phyloP scores from a whole-genome alignment of 1,140 invertebrate species.

The Drosophila watanabei region DNA sequence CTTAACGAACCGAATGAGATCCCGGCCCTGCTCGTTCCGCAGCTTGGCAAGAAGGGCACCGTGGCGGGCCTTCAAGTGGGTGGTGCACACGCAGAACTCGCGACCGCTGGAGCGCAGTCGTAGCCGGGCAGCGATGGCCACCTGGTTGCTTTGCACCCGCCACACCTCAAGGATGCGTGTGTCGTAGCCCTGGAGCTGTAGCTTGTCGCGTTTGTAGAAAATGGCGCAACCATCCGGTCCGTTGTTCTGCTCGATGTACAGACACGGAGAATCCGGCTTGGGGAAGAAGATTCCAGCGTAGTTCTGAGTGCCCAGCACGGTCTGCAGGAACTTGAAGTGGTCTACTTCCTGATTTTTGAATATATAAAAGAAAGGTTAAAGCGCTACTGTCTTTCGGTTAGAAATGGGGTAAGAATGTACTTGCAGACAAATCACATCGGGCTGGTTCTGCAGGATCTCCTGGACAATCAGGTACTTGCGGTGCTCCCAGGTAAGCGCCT shows the following conservation, averaged over 20 bases:
- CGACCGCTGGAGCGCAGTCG: constrained; percentile 87
- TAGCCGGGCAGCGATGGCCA: constrained; percentile 88
- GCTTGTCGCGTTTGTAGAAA: constrained; percentile 89
- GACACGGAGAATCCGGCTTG: constrained; percentile 93
- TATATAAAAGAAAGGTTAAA: constrained; percentile 42
- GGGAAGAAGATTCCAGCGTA: constrained; percentile 91
- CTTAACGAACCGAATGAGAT: constrained; percentile 89
- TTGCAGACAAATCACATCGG: constrained; percentile 92
- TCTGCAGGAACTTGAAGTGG: constrained; percentile 90
- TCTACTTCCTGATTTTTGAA: constrained; percentile 89
- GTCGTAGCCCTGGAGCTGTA: constrained; percentile 88
- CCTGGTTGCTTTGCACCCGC: constrained; percentile 91
- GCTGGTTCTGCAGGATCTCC: constrained; percentile 90
- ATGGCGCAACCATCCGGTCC: constrained; percentile 94
- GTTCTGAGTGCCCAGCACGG: constrained; percentile 88
- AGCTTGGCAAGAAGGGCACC: constrained; percentile 89
- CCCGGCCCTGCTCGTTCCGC: constrained; percentile 91
- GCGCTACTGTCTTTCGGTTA: constrained; percentile 37
- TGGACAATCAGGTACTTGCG: constrained; percentile 90
- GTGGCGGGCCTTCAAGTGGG: constrained; percentile 92
- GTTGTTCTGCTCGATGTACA: constrained; percentile 90
- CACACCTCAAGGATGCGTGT: constrained; percentile 90
- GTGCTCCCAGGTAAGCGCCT: constrained; percentile 90
- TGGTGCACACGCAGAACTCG: constrained; percentile 90
- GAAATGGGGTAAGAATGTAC: constrained; percentile 26